Conservation (phyloP, 2,888 invertebrate genomes). For the Aricia artaxerxes region DNA sequence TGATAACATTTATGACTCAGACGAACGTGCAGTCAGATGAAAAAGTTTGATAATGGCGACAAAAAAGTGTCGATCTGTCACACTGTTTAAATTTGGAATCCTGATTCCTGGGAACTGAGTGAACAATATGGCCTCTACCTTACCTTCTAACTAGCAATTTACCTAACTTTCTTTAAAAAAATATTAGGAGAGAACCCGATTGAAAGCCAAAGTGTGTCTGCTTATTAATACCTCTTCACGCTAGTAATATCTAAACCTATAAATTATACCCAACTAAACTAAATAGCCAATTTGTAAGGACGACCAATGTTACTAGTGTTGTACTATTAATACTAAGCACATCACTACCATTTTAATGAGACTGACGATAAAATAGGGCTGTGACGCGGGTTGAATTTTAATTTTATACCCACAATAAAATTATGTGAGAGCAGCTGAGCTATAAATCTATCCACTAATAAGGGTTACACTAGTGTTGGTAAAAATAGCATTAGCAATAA, state of each 20-base stretch:
- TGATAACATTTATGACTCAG: conserved; percentile 18
- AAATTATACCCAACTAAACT: too few relatives aligned
- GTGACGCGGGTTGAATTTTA: conserved; percentile 1
- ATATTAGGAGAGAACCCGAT: neutral
- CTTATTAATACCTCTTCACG: too few relatives aligned
- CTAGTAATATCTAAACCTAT: neutral
- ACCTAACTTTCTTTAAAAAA: neutral
- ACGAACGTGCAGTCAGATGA: neutral
- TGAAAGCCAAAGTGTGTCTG: too few relatives aligned
- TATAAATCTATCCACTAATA: neutral
- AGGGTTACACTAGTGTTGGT: neutral
- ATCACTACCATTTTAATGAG: conserved; percentile 13
- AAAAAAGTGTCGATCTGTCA: conserved; percentile 12
- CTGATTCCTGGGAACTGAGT: neutral
- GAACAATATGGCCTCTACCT: neutral
- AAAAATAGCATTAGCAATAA: too few relatives aligned
- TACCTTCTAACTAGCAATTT: too few relatives aligned
- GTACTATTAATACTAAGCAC: neutral
- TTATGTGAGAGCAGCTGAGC: neutral
- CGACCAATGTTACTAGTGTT: neutral
- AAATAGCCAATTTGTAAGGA: neutral
- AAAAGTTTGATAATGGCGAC: conserved; percentile 11
- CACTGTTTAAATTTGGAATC: neutral
- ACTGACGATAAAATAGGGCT: neutral
- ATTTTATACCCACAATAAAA: neutral